Evolutionary conservation across 2,888 invertebrate species (phyloP).

Genomic region (Cephus pulcher): DNA sequence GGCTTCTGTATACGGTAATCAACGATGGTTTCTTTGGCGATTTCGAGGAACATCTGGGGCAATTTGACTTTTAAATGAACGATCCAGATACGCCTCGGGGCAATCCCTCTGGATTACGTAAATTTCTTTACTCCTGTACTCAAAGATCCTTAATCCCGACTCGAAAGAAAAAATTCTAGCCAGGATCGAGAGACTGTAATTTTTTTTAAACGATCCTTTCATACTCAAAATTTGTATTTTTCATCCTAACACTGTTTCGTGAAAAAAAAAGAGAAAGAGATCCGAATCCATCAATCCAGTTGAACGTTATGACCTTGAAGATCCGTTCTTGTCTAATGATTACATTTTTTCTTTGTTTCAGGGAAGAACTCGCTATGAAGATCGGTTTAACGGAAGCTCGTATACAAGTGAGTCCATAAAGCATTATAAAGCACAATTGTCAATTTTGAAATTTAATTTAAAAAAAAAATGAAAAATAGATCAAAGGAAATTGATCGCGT

Average conservation of each 20-base stretch:
- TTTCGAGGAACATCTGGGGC: slow-evolving; percentile 61
- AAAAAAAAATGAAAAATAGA: background rate
- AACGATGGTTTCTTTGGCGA: slow-evolving; percentile 57
- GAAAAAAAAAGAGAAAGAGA: background rate
- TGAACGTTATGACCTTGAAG: slow-evolving; percentile 31
- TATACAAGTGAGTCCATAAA: slow-evolving; percentile 81
- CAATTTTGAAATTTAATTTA: slow-evolving; percentile 8
- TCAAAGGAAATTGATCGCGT: background rate
- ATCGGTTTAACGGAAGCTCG: slow-evolving; percentile 94
- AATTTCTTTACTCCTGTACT: background rate
- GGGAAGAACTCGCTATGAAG: slow-evolving; percentile 95
- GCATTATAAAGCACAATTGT: background rate
- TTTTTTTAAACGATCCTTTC: too few species aligned
- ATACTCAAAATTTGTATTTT: background rate
- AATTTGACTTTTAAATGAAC: slow-evolving; percentile 62
- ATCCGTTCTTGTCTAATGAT: slow-evolving; percentile 27
- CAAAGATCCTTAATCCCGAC: background rate
- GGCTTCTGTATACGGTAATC: slow-evolving; percentile 59
- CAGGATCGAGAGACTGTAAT: too few species aligned
- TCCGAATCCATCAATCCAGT: slow-evolving; percentile 23
- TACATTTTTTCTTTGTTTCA: slow-evolving; percentile 70
- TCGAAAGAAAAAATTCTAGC: background rate
- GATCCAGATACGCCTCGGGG: background rate
- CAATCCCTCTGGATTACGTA: background rate
- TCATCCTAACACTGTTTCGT: background rate